A percentile compares a stretch with the other conserved stretches of the same genome.
Conservation (phyloP, 2,888 invertebrate genomes). For the Lagria hirta region DNA sequence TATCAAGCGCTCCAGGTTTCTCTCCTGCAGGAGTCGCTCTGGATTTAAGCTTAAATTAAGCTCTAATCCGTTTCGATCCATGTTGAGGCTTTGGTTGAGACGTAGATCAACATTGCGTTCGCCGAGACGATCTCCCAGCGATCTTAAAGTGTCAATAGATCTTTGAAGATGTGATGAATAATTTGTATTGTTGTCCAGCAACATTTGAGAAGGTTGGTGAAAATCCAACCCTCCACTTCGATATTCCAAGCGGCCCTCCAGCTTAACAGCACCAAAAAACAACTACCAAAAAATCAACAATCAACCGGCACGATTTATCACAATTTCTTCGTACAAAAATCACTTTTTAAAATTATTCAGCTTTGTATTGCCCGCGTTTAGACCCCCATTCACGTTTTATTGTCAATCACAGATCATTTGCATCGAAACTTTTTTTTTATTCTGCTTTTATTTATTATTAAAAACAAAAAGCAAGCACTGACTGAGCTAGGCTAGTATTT, state of each 20-base stretch:
- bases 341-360: too few relatives aligned
- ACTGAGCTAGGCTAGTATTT: too few relatives aligned
- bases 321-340: constrained; percentile 3
- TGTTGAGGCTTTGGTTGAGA: constrained; percentile 43
- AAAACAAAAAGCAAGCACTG: background rate
- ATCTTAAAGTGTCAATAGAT: constrained; percentile 52
- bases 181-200: constrained; percentile 49
- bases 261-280: constrained; percentile 28
- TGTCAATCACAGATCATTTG: constrained; percentile 8
- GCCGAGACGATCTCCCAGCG: constrained; percentile 51
- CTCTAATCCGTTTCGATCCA: constrained; percentile 45
- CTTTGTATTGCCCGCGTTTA: constrained; percentile 6
- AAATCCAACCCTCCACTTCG: constrained; percentile 51
- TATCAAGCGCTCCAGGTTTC: constrained; percentile 48
- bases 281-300: background rate
- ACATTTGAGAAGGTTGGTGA: constrained; percentile 48
- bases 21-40: constrained; percentile 44
- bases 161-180: constrained; percentile 52
- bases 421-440: background rate
- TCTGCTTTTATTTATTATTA: constrained; percentile 1
- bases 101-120: constrained; percentile 52
- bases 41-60: constrained; percentile 48
- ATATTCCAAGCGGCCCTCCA: constrained; percentile 54
- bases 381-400: constrained; percentile 11
- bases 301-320: too few relatives aligned